Base-by-base conservation (phyloP, 2,888 invertebrate genomes). In the Keiferia lycopersicella region DNA sequence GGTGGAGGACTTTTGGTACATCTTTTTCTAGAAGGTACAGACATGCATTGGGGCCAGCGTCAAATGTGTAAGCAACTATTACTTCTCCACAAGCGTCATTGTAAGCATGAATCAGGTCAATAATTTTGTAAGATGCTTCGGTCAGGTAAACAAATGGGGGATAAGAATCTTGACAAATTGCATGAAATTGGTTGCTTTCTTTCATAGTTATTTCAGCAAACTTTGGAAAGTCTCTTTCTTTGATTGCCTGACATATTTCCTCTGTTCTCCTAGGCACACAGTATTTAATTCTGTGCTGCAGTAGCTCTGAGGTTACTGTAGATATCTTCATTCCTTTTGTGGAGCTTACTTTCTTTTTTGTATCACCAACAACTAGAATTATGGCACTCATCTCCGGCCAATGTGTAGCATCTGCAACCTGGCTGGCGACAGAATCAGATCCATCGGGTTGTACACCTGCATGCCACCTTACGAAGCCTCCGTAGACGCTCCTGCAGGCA, bases 151-250 rank as follows among this genome's bases (percentile, higher is more conserved):
- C 92, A 82, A 96, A 96, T 0, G 99, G 99, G 20, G 99, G 99
- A 89, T 94, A 98, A 0, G 99, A 96, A 82, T 99, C 99, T 67
- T 98, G 87, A 76, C 97, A 97, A 30, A 97, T 93, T 0, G 98
- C 98, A 92, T 99, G 99, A 77, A 99, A 95, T 82, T 98, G 97
- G 92, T 99, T 99, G 67, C 98, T 98, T 77, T 99, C 99, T 84
- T 95, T 95, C 97, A 99, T 99, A 0, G 98, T 98, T 22, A 99
- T 92, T 79, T 96, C 95, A n/a, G 97, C 98, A 92, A 99, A 98
- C 51, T 88, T 93, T 30, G 93, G 79, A 83, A 98, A 99, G 87
- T 99, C 93, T 74, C 91, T 95, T 0, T 92, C 81, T 64, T 87
- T 72, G 64, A 98, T 96, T 30, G 92, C 87, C 69, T 91, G 69